Evolutionary conservation across 2,797 vertebrate genomes (phyloP).

Genomic region (Pseudochaenichthys georgianus): DNA sequence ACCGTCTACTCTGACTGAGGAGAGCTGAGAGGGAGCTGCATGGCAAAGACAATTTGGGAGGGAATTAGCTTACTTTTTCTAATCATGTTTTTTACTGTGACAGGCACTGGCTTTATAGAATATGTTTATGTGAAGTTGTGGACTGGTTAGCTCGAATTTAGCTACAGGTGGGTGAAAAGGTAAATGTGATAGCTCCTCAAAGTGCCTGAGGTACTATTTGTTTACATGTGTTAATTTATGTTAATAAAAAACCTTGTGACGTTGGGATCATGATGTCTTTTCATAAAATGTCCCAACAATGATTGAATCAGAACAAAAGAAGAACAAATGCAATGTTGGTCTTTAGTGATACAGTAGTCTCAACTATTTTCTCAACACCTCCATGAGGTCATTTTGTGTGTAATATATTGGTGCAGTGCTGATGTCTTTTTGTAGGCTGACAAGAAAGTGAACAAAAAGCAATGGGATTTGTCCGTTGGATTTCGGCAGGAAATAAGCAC

Average conservation of each 20-base stretch:
- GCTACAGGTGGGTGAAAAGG: conserved; percentile 19
- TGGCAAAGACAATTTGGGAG: not conserved
- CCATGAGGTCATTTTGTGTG: too few species aligned
- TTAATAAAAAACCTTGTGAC: conserved; percentile 53
- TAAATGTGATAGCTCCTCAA: conserved; percentile 53
- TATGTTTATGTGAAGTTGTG: conserved; percentile 11
- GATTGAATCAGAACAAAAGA: not conserved
- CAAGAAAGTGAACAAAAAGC: too few species aligned
- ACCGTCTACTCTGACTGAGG: conserved; percentile 23
- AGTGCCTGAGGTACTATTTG: conserved; percentile 68
- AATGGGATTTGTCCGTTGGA: too few species aligned
- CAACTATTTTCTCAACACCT: too few species aligned
- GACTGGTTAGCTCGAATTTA: conserved; percentile 17
- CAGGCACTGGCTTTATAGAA: conserved; percentile 22
- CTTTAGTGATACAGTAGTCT: not conserved
- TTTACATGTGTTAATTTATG: conserved; percentile 59
- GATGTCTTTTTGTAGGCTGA: too few species aligned
- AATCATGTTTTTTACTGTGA: conserved; percentile 39
- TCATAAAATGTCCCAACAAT: not conserved
- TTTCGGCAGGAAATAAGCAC: too few species aligned
- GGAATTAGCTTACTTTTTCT: conserved; percentile 30
- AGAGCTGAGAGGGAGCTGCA: conserved; percentile 49
- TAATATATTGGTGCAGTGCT: too few species aligned
- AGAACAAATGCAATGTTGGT: not conserved
- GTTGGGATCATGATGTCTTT: not conserved